Percentiles rank a stretch among this genome's conserved stretches.
phyloP scores from a whole-genome alignment of 1,140 invertebrate species.

The Drosophila micromelanica region DNA sequence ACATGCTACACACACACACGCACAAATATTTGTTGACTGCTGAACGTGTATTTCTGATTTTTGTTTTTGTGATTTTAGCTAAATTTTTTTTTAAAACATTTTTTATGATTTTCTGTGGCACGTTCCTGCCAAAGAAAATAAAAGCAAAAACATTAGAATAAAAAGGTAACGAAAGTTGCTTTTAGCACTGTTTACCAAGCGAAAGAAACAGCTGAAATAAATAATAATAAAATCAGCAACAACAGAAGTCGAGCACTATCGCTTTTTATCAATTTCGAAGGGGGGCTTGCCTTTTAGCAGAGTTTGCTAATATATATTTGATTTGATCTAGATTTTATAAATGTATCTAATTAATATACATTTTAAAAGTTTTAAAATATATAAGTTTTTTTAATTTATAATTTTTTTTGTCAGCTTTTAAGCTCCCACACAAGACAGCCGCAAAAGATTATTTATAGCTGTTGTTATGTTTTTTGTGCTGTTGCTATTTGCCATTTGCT shows the following conservation, averaged over 20 bases:
- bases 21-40: conserved; percentile 38
- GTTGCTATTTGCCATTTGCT: conserved; percentile 40
- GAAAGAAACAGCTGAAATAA: conserved; percentile 34
- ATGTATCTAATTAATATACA: background rate
- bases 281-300: conserved; percentile 32
- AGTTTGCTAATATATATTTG: conserved; percentile 25
- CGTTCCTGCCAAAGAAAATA: conserved; percentile 53
- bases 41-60: conserved; percentile 52
- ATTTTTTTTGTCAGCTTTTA: background rate
- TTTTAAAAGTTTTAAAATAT: background rate
- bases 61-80: conserved; percentile 43
- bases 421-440: conserved; percentile 27
- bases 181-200: conserved; percentile 27
- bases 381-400: conserved; percentile 12
- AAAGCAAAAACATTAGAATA: conserved; percentile 40
- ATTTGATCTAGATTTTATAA: conserved; percentile 6
- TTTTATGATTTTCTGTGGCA: conserved; percentile 36
- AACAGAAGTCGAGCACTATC: conserved; percentile 43
- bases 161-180: conserved; percentile 52
- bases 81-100: conserved; percentile 7
- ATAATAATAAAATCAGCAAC: conserved; percentile 27
- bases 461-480: conserved; percentile 31
- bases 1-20: conserved; percentile 13
- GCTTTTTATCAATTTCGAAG: conserved; percentile 49
- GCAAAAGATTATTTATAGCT: conserved; percentile 33